Conservation (phyloP, 2,888 invertebrate species). For the Nycteola revayana region DNA sequence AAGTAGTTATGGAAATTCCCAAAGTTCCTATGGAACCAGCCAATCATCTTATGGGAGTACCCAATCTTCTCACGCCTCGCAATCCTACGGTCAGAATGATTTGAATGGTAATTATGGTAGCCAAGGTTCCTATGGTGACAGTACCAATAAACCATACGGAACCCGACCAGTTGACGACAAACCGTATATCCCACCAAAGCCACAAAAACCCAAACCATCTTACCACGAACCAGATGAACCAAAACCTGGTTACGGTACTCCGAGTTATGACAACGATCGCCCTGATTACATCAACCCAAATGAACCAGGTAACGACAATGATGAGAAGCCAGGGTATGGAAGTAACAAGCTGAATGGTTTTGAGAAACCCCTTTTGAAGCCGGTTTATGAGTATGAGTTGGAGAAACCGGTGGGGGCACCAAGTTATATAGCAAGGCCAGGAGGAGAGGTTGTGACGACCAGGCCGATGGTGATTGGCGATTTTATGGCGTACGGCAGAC, state of each 20-base stretch:
- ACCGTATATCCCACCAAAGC: slow-evolving; percentile 16
- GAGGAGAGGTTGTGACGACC: slow-evolving; percentile 62
- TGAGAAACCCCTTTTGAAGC: slow-evolving; percentile 46
- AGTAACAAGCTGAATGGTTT: slow-evolving; percentile 19
- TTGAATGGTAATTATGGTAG: neutral
- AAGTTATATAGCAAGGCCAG: slow-evolving; percentile 54
- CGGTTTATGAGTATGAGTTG: slow-evolving; percentile 66
- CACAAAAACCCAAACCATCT: slow-evolving; percentile 24
- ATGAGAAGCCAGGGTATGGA: slow-evolving; percentile 8
- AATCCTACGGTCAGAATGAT: neutral
- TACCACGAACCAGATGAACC: slow-evolving; percentile 18
- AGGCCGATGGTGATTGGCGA: slow-evolving; percentile 60
- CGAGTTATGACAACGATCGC: slow-evolving; percentile 18
- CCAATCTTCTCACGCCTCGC: neutral
- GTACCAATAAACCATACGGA: slow-evolving; percentile 21
- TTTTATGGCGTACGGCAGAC: slow-evolving; percentile 42
- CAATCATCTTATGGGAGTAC: neutral
- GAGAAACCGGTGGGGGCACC: slow-evolving; percentile 56
- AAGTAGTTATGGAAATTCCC: neutral
- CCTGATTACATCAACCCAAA: slow-evolving; percentile 22
- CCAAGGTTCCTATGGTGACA: slow-evolving; percentile 8
- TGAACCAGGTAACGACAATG: slow-evolving; percentile 19
- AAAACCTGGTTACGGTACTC: slow-evolving; percentile 10
- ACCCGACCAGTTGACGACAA: slow-evolving; percentile 11
- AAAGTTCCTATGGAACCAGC: neutral